A percentile compares a stretch with the other conserved stretches of the same genome.
Conservation (phyloP, 2,113 vertebrate genomes). For the Abramis brama region DNA sequence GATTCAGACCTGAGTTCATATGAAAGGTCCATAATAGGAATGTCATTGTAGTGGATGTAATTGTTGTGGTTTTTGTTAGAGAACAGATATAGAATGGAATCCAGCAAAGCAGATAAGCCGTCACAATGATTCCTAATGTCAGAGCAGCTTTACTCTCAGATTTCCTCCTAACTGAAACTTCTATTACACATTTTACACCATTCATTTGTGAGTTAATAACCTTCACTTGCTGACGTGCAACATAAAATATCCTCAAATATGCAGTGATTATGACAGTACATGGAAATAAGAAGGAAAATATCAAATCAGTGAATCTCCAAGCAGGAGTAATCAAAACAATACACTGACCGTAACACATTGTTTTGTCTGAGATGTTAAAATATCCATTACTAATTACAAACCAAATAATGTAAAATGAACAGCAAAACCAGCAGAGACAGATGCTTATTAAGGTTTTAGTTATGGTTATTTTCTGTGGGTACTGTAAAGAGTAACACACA, state of each 20-base stretch:
- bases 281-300: too few relatives aligned
- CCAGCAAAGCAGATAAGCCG: neutral
- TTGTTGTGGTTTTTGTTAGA: neutral
- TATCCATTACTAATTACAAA: neutral
- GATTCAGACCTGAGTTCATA: conserved; percentile 67
- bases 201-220: neutral
- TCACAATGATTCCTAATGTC: conserved; percentile 13
- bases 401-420: neutral
- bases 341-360: neutral
- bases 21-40: neutral
- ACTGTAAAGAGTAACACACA: neutral
- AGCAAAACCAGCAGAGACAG: conserved; percentile 61
- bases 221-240: too few relatives aligned
- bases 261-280: too few relatives aligned
- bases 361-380: neutral
- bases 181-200: neutral
- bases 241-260: too few relatives aligned
- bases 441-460: conserved; percentile 53
- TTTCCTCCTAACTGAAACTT: neutral
- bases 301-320: too few relatives aligned
- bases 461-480: conserved; percentile 10
- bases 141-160: neutral
- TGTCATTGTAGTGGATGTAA: neutral
- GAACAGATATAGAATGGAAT: neutral
- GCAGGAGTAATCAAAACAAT: neutral